These are phyloP conservation scores for Halichondria panicea DNA, from an alignment of 37 sponge, comb jelly and placozoan species.

Conservation along the genomic window DNA sequence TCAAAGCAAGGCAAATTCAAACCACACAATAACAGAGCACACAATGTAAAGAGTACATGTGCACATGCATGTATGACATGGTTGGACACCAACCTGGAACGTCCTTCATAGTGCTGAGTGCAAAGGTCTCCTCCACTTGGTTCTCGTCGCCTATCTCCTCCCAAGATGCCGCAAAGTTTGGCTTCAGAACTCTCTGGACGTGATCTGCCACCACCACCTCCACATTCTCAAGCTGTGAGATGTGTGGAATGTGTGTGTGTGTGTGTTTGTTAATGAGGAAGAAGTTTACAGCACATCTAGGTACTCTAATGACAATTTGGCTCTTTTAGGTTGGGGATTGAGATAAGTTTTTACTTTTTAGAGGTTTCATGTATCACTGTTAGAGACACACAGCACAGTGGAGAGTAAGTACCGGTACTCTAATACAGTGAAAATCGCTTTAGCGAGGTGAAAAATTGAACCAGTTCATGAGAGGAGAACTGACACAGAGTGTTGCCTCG, in stretches of 20 bases:
- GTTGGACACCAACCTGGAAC: slow-evolving; percentile 63
- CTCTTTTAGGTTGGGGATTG: no score
- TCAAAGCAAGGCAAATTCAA: neutral
- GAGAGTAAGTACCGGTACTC: neutral
- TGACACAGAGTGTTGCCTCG: slow-evolving; percentile 73
- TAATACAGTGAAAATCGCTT: neutral
- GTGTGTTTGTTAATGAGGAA: neutral
- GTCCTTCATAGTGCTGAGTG: slow-evolving; percentile 80
- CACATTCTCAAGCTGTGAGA: slow-evolving; percentile 85
- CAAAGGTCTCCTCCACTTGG: slow-evolving; percentile 91
- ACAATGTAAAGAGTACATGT: no score
- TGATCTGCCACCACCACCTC: slow-evolving; percentile 86
- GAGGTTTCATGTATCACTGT: neutral
- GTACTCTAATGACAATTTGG: no score
- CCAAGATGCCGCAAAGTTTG: slow-evolving; percentile 96
- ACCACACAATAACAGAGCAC: no score
- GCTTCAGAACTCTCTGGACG: slow-evolving; percentile 89
- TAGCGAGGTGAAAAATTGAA: slow-evolving; percentile 69
- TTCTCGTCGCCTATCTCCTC: slow-evolving; percentile 94
- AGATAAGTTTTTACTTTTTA: no score
- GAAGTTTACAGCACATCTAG: neutral
- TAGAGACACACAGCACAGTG: neutral
- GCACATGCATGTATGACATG: neutral
- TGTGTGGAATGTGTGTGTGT: slow-evolving; percentile 1
- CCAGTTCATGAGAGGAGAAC: slow-evolving; percentile 8